phyloP scores from a whole-genome alignment of 2,797 vertebrate species.

The Mus spretus region DNA sequence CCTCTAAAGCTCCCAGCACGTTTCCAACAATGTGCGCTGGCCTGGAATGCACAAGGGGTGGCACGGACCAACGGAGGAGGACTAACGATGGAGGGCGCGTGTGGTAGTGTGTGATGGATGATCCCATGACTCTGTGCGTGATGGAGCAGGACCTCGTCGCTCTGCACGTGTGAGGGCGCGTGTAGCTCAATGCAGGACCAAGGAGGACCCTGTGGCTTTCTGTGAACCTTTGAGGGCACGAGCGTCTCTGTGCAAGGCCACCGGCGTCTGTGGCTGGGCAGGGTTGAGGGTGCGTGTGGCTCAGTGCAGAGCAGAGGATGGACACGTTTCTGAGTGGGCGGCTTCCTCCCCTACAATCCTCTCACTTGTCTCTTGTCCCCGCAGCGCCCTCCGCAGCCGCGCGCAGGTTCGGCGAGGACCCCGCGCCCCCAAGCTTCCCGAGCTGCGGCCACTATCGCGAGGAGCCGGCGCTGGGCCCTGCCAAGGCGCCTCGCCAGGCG shows the following conservation, averaged over 20 bases:
- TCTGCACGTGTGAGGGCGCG: neutral
- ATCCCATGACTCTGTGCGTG: neutral
- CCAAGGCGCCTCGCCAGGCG: constrained; percentile 68
- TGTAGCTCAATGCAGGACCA: neutral
- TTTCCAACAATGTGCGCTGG: neutral
- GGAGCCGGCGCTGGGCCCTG: constrained; percentile 63
- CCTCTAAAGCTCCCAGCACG: neutral
- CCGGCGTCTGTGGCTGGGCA: neutral
- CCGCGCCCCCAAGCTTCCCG: constrained; percentile 75
- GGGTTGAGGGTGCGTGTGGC: neutral
- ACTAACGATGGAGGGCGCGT: neutral
- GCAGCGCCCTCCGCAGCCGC: constrained; percentile 70
- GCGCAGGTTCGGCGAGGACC: constrained; percentile 80
- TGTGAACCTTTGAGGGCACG: neutral
- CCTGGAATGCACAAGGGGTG: neutral
- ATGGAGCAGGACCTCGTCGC: neutral
- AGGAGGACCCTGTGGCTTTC: neutral
- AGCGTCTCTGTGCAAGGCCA: neutral
- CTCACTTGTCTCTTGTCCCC: constrained; percentile 74
- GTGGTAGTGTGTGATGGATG: neutral
- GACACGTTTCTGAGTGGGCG: neutral
- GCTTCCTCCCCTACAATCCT: neutral
- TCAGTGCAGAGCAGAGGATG: neutral
- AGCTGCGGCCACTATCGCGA: constrained; percentile 82
- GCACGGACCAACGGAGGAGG: neutral